Percentiles rank a stretch among this genome's conserved stretches.
phyloP scores from a whole-genome alignment of 2,888 invertebrate genomes.

The Scrobipalpa atriplicella region DNA sequence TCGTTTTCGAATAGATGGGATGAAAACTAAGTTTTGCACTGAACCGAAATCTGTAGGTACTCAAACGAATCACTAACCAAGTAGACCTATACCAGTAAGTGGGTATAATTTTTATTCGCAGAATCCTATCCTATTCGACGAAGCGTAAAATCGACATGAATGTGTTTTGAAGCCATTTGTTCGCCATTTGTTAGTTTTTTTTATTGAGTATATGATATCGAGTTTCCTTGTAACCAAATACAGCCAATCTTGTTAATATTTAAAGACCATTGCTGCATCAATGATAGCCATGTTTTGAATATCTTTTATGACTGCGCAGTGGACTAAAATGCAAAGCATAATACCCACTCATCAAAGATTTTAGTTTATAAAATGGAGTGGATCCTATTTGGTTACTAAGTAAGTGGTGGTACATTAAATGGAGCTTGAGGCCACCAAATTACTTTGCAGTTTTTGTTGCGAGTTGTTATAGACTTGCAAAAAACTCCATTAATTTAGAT shows the following conservation, averaged over 20 bases:
- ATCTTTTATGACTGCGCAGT: too few relatives aligned
- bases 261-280: too few relatives aligned
- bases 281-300: too few relatives aligned
- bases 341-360: neutral
- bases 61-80: too few relatives aligned
- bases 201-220: slow-evolving; percentile 47
- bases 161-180: slow-evolving; percentile 36
- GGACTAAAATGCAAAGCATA: too few relatives aligned
- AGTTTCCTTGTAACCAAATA: slow-evolving; percentile 33
- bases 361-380: neutral
- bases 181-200: neutral
- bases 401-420: slow-evolving; percentile 46
- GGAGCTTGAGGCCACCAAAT: slow-evolving; percentile 52
- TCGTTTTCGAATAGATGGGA: too few relatives aligned
- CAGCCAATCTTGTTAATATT: too few relatives aligned
- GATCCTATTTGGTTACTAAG: too few relatives aligned
- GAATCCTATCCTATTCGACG: slow-evolving; percentile 35
- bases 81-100: neutral
- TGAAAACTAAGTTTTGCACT: too few relatives aligned
- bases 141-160: slow-evolving; percentile 43
- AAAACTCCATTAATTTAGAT: too few relatives aligned
- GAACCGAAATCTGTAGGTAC: too few relatives aligned
- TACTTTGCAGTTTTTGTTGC: slow-evolving; percentile 52
- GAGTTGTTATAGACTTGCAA: too few relatives aligned
- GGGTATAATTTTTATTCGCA: slow-evolving; percentile 10